Evolutionary conservation across 2,797 vertebrate genomes (phyloP).

Genomic region (Hephaestus fuliginosus): DNA sequence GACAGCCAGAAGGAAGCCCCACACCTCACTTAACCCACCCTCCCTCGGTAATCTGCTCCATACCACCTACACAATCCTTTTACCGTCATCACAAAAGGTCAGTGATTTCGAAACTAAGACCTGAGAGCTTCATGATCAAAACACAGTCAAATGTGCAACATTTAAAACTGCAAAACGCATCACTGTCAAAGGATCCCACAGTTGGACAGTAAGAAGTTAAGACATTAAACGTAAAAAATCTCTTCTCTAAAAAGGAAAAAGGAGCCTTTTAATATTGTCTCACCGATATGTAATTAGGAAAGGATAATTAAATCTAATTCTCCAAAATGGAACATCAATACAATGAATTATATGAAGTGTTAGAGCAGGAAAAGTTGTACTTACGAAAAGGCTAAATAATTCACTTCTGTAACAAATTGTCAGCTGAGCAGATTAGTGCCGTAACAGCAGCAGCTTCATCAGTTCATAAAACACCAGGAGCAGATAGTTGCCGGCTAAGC

Average conservation of each 20-base stretch:
- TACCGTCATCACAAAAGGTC: slow-evolving; percentile 63
- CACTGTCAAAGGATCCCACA: not conserved
- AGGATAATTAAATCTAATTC: not conserved
- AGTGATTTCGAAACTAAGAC: slow-evolving; percentile 47
- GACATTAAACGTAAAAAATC: not conserved
- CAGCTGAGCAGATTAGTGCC: not conserved
- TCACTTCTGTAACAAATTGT: not conserved
- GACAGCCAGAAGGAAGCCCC: slow-evolving; percentile 28
- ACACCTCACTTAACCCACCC: slow-evolving; percentile 44
- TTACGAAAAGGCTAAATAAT: not conserved
- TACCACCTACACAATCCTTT: slow-evolving; percentile 75
- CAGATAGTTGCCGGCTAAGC: slow-evolving; percentile 29
- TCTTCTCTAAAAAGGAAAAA: not conserved
- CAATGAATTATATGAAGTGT: not conserved
- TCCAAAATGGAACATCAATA: not conserved
- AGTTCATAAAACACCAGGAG: slow-evolving; percentile 23
- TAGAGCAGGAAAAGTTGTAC: not conserved
- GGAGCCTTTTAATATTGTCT: not conserved
- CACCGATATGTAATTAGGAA: not conserved
- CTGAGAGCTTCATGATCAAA: slow-evolving; percentile 52
- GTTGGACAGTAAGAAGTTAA: not conserved
- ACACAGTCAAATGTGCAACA: slow-evolving; percentile 11
- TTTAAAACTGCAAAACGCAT: slow-evolving; percentile 30
- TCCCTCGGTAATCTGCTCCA: slow-evolving; percentile 55
- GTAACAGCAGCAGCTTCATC: slow-evolving; percentile 13